Percentiles rank a stretch among this genome's conserved stretches.
Conservation (phyloP, 1,140 invertebrate genomes). For the Drosophila kurseongensis region DNA sequence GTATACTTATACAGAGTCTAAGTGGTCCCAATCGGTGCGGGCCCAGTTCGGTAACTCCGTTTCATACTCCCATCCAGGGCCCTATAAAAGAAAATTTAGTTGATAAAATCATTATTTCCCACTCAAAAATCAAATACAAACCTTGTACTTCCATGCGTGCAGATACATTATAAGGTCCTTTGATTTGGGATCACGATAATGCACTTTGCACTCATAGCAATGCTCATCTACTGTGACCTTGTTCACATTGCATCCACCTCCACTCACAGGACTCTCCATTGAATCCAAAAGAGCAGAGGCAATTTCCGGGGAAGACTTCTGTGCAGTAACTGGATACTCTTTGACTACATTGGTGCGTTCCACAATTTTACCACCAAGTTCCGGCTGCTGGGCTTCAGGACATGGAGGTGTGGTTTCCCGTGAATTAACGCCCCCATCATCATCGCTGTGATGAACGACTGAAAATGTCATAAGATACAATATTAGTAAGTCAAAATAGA, state of each 20-base stretch:
- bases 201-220: conserved; percentile 96
- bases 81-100: conserved; percentile 85
- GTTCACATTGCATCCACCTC: conserved; percentile 85
- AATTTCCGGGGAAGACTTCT: conserved; percentile 28
- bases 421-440: conserved; percentile 87
- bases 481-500: neutral
- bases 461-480: conserved; percentile 7
- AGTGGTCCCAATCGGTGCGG: conserved; percentile 90
- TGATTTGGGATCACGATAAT: conserved; percentile 95
- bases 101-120: neutral
- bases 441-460: conserved; percentile 79
- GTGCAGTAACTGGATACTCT: conserved; percentile 17
- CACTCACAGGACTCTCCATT: conserved; percentile 8
- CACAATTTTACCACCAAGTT: conserved; percentile 8
- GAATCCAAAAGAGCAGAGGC: conserved; percentile 6
- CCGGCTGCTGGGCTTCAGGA: conserved; percentile 85
- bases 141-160: conserved; percentile 96
- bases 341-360: conserved; percentile 21
- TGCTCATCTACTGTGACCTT: conserved; percentile 93
- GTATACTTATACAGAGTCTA: conserved; percentile 46
- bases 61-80: conserved; percentile 95
- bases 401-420: conserved; percentile 88
- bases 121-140: conserved; percentile 47
- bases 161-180: conserved; percentile 97
- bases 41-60: conserved; percentile 96